Percentiles rank a stretch among this genome's conserved stretches.
These are phyloP conservation scores for Drosophila watanabei DNA, from an alignment of 1,140 invertebrate genomes.

Conservation along the genomic window DNA sequence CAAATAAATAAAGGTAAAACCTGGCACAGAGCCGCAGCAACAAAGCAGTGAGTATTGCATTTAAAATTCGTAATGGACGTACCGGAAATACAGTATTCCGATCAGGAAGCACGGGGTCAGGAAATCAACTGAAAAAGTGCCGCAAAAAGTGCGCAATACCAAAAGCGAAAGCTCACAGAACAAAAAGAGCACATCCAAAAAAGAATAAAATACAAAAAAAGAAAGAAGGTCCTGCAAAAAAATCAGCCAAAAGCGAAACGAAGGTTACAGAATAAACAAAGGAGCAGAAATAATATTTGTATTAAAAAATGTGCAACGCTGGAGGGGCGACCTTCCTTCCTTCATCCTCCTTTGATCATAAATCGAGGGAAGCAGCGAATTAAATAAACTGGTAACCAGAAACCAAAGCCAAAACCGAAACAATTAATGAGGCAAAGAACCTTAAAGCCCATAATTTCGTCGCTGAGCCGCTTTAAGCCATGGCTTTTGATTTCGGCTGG, in stretches of 20 bases:
- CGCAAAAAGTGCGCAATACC: conserved; percentile 61
- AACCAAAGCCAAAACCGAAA: conserved; percentile 16
- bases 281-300: conserved; percentile 43
- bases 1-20: conserved; percentile 17
- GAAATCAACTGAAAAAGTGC: conserved; percentile 80
- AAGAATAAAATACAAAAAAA: background rate
- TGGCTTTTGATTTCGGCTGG: conserved; percentile 38
- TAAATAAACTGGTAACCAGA: conserved; percentile 8
- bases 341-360: conserved; percentile 34
- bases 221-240: background rate
- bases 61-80: conserved; percentile 79
- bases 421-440: conserved; percentile 1
- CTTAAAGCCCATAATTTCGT: conserved; percentile 11
- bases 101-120: conserved; percentile 74
- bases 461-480: conserved; percentile 3
- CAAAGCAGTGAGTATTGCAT: conserved; percentile 52
- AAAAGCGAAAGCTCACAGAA: conserved; percentile 43
- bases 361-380: conserved; percentile 14
- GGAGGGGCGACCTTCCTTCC: conserved; percentile 15
- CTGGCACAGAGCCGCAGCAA: conserved; percentile 31
- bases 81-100: conserved; percentile 80
- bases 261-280: conserved; percentile 32
- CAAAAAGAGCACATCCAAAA: conserved; percentile 10
- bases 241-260: background rate
- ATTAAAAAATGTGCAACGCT: conserved; percentile 37